Base-by-base conservation (phyloP, 2,113 vertebrate genomes). In the Antigone vipio region DNA sequence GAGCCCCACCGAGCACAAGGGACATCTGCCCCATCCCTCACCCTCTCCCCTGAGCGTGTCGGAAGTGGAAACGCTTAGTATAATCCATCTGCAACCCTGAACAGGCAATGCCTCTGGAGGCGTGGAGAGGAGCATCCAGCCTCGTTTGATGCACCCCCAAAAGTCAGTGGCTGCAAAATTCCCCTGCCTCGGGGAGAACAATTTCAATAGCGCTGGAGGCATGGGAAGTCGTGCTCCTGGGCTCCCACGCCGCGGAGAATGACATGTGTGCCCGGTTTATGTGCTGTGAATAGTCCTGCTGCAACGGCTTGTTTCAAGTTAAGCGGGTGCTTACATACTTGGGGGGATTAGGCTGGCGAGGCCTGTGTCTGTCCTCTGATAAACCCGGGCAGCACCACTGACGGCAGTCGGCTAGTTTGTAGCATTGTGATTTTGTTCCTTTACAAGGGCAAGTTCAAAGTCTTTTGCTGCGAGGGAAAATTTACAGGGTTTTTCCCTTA, bases 191-290 rank as follows among this genome's bases (percentile, higher is more conserved):
- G 1, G 23, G 29, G 11, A 75, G 21, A 63, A 26, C 12, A 21
- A 29, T 32, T 38, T 34, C 2, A 6, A n/a, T 18, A 38, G 34
- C 16, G 8, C 35, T 5, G 12, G 59, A 67, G 49, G 15, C 4
- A 0, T 16, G 17, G 6, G 27, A 38, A 69, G 8, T 38, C 6
- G 0, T 0, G 0, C 19, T 63, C 17, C 62, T 21, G 50, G 83
- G 59, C 22, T 79, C 52, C 81, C 17, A 9, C 0, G 0, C 58
- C 5, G 5, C 2, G 3, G 64, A 73, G 81, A 14, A 4, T 1
- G 7, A 4, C 35, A 38, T 1, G 0, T 2, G 6, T 62, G 26
- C 23, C 30, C 22, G 1, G 13, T 78, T 68, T 74, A 24, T 4
- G 32, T 53, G 44, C 69, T 77, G 42, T 30, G 34, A 58, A 32